These are phyloP conservation scores for Ophion slaviceki DNA, from an alignment of 2,888 invertebrate genomes.

Conservation along the genomic window DNA sequence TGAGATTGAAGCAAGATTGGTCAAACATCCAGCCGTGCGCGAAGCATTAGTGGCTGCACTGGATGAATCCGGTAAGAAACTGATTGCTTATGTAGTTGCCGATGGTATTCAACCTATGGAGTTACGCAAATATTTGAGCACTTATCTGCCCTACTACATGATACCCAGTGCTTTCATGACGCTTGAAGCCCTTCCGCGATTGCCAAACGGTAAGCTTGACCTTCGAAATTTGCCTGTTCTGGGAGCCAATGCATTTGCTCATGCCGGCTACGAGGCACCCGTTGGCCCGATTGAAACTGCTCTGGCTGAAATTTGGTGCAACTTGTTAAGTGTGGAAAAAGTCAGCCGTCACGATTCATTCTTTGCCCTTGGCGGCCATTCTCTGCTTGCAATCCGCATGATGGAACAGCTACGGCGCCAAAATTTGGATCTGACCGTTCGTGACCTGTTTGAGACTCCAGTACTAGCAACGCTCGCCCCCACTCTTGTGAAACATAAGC, in stretches of 20 bases:
- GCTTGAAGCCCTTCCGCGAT: conserved; percentile 3
- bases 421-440: background rate
- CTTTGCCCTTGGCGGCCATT: conserved; percentile 32
- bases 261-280: background rate
- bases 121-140: background rate
- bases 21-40: background rate
- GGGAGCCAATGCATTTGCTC: background rate
- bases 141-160: conserved; percentile 12
- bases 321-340: background rate
- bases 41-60: background rate
- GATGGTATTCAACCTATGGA: background rate
- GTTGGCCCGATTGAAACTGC: conserved; percentile 4
- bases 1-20: conserved; percentile 6
- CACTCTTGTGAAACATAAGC: background rate
- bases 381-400: conserved; percentile 1
- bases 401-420: background rate
- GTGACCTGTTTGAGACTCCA: conserved; percentile 5
- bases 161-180: background rate
- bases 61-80: background rate
- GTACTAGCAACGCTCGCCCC: background rate
- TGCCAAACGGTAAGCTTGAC: conserved; percentile 16
- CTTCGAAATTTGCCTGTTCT: background rate
- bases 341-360: conserved; percentile 29
- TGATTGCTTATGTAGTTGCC: conserved; percentile 27
- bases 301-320: conserved; percentile 8